Conservation (phyloP, 1,140 invertebrate genomes). For the Scaptomyza hsui region DNA sequence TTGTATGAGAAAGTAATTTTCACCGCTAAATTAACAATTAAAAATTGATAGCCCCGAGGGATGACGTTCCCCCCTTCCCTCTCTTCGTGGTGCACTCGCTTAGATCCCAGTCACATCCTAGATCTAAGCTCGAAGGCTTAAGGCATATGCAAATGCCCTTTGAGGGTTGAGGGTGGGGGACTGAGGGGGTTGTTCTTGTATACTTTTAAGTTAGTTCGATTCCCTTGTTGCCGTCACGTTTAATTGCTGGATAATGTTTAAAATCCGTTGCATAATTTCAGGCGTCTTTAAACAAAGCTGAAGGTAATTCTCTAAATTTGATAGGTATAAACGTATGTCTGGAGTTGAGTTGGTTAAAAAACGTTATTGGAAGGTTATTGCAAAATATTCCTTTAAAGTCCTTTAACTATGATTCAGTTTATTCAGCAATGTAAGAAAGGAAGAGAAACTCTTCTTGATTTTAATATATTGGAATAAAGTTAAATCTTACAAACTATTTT, state of each 20-base stretch:
- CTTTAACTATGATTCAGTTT: too few relatives aligned
- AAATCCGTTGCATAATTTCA: slow-evolving; percentile 58
- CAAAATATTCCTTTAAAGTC: too few relatives aligned
- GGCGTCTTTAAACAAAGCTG: slow-evolving; percentile 18
- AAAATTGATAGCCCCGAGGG: slow-evolving; percentile 77
- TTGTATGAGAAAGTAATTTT: slow-evolving; percentile 64
- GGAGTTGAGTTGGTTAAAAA: too few relatives aligned
- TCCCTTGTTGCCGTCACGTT: slow-evolving; percentile 36
- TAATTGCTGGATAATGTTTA: slow-evolving; percentile 63
- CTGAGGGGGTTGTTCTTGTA: slow-evolving; percentile 10
- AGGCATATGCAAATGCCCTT: slow-evolving; percentile 46
- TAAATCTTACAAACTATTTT: not conserved
- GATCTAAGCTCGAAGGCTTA: slow-evolving; percentile 6
- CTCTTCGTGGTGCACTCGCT: not conserved
- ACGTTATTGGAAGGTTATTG: too few relatives aligned
- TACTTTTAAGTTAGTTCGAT: slow-evolving; percentile 27
- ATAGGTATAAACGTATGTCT: not conserved
- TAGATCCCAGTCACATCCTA: slow-evolving; percentile 15
- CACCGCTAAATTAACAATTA: slow-evolving; percentile 82
- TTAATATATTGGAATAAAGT: too few relatives aligned
- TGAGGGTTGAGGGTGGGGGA: not conserved
- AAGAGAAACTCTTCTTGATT: too few relatives aligned
- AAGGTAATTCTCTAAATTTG: not conserved
- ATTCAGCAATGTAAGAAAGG: too few relatives aligned
- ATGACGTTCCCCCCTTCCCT: not conserved